A percentile compares a stretch with the other conserved stretches of the same genome.
Conservation (phyloP, 1,140 invertebrate species). For the Neodiprion fabricii region DNA sequence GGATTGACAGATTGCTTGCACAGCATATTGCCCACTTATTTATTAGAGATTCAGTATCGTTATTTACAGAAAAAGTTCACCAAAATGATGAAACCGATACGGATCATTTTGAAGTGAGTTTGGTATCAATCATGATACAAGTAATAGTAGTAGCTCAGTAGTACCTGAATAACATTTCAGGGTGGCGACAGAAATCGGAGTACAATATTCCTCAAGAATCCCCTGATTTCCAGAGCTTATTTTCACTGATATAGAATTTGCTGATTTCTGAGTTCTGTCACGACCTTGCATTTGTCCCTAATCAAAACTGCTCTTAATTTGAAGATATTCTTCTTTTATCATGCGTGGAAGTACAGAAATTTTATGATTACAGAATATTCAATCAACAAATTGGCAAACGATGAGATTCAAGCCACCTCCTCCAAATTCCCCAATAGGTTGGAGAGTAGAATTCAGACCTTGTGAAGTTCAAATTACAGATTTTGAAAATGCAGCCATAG, state of each 20-base stretch:
- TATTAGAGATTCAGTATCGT: slow-evolving; percentile 94
- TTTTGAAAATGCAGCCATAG: slow-evolving; percentile 99
- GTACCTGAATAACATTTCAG: too few relatives aligned
- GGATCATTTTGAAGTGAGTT: slow-evolving; percentile 95
- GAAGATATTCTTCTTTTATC: too few relatives aligned
- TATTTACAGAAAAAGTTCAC: slow-evolving; percentile 95
- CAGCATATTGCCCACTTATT: slow-evolving; percentile 98
- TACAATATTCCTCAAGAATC: too few relatives aligned
- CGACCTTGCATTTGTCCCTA: background rate
- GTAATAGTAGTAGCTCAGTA: too few relatives aligned
- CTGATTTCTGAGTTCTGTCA: slow-evolving; percentile 25
- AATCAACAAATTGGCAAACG: slow-evolving; percentile 99
- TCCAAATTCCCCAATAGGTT: slow-evolving; percentile 93
- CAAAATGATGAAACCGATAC: slow-evolving; percentile 94
- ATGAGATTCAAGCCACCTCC: slow-evolving; percentile 99
- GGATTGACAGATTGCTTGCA: slow-evolving; percentile 90
- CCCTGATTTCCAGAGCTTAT: background rate
- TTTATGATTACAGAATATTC: slow-evolving; percentile 83
- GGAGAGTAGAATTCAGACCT: slow-evolving; percentile 99
- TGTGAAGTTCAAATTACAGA: slow-evolving; percentile 99
- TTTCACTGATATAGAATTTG: background rate
- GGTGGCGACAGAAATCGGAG: too few relatives aligned
- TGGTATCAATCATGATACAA: background rate
- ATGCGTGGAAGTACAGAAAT: background rate
- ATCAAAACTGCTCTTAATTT: too few relatives aligned